Evolutionary conservation across 2,113 vertebrate genomes (phyloP).

Genomic region (Phainopepla nitens): DNA sequence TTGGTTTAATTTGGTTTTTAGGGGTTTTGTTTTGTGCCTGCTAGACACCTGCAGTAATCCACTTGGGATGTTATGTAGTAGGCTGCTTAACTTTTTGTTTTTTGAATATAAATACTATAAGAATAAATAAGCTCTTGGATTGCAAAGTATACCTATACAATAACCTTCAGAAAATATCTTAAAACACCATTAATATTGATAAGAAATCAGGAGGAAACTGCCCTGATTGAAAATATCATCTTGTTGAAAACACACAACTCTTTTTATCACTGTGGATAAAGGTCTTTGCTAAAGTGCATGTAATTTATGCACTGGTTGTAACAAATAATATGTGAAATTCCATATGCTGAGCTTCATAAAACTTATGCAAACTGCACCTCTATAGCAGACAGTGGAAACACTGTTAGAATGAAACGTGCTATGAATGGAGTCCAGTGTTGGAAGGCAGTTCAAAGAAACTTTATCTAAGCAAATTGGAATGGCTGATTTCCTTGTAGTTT

Average conservation of each 20-base stretch:
- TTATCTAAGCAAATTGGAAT: constrained; percentile 46
- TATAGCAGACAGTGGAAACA: background rate
- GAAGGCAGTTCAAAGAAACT: constrained; percentile 41
- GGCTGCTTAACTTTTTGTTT: background rate
- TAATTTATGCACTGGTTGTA: constrained; percentile 21
- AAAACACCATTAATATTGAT: background rate
- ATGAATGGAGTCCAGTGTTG: constrained; percentile 38
- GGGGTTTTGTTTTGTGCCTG: background rate
- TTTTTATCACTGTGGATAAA: background rate
- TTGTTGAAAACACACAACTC: background rate
- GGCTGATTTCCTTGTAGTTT: constrained; percentile 42
- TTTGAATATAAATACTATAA: background rate
- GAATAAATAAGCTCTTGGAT: background rate
- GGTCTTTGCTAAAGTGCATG: background rate
- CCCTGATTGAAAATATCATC: background rate
- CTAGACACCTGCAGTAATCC: background rate
- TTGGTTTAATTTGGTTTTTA: background rate
- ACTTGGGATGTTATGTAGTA: background rate
- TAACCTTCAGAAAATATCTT: background rate
- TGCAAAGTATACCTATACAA: background rate
- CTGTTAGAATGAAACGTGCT: background rate
- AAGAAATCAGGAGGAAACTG: background rate
- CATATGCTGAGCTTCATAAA: constrained; percentile 1
- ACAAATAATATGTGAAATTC: constrained; percentile 23
- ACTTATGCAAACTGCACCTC: background rate